Evolutionary conservation across 53 echinoderm and acorn worm species (phyloP).

Genomic region (Echinometra lucunter): DNA sequence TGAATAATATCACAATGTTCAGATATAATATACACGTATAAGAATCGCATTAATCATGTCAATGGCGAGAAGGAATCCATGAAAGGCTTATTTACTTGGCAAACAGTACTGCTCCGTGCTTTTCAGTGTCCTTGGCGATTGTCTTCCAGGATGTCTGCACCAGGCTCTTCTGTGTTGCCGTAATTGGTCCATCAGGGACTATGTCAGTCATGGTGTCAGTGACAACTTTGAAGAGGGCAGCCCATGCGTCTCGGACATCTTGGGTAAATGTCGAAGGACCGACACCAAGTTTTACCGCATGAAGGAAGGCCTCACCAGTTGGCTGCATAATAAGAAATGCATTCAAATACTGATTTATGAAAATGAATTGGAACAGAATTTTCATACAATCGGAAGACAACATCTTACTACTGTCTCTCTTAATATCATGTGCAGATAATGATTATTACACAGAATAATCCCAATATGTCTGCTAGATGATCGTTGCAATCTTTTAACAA

Average conservation of each 20-base stretch:
- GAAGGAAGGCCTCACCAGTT: conserved; percentile 65
- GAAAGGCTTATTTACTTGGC: conserved; percentile 42
- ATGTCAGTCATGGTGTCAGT: conserved; percentile 47
- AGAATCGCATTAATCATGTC: neutral
- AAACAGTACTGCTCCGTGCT: conserved; percentile 57
- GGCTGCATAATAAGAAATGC: conserved; percentile 1
- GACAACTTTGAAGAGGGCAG: conserved; percentile 35
- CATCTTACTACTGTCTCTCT: too few relatives aligned
- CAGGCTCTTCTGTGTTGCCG: conserved; percentile 49
- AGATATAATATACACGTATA: neutral
- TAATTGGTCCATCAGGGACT: conserved; percentile 53
- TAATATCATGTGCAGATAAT: too few relatives aligned
- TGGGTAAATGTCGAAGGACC: conserved; percentile 65
- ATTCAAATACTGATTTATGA: neutral
- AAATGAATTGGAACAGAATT: neutral
- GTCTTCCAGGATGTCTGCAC: conserved; percentile 63
- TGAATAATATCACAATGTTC: neutral
- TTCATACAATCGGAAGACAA: neutral
- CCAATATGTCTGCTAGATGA: too few relatives aligned
- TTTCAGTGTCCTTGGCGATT: conserved; percentile 4
- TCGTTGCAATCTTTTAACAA: too few relatives aligned
- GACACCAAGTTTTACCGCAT: conserved; percentile 45
- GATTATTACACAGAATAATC: too few relatives aligned
- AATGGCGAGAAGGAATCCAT: neutral
- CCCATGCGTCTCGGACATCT: conserved; percentile 49